phyloP scores from a whole-genome alignment of 2,113 vertebrate species.

The Leuciscus idus region DNA sequence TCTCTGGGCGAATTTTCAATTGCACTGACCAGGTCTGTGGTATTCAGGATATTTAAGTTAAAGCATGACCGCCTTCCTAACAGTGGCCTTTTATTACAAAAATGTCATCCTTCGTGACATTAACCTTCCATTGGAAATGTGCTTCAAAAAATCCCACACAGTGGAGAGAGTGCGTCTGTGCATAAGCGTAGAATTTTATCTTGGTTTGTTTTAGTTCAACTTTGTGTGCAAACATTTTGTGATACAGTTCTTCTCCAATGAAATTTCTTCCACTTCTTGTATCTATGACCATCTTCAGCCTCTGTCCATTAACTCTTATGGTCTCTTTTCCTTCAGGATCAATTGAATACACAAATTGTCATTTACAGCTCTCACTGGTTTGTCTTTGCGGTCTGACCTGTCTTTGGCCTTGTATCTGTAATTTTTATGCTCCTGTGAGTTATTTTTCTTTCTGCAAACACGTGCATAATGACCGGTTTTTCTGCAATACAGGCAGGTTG shows the following conservation, averaged over 20 bases:
- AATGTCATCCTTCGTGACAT: neutral
- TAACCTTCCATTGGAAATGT: neutral
- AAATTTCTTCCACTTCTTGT: neutral
- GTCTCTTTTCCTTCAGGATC: conserved; percentile 1
- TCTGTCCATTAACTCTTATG: neutral
- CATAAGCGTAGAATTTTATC: neutral
- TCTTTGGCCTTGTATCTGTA: neutral
- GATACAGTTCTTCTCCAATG: neutral
- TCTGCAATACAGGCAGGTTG: neutral
- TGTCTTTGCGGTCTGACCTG: neutral
- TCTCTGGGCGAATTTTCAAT: too few relatives aligned
- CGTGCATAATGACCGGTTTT: neutral
- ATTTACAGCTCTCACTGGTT: neutral
- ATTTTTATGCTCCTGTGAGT: neutral
- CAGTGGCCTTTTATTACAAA: too few relatives aligned
- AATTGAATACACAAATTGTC: conserved; percentile 9
- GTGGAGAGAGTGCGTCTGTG: neutral
- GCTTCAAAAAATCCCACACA: neutral
- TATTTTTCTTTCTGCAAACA: neutral
- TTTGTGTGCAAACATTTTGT: neutral
- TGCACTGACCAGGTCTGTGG: too few relatives aligned
- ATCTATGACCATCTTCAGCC: neutral
- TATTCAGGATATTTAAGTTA: too few relatives aligned
- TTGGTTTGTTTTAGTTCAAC: neutral
- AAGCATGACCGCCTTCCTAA: too few relatives aligned